These are phyloP conservation scores for Sesia apiformis DNA, from an alignment of 2,888 invertebrate genomes.

Conservation along the genomic window DNA sequence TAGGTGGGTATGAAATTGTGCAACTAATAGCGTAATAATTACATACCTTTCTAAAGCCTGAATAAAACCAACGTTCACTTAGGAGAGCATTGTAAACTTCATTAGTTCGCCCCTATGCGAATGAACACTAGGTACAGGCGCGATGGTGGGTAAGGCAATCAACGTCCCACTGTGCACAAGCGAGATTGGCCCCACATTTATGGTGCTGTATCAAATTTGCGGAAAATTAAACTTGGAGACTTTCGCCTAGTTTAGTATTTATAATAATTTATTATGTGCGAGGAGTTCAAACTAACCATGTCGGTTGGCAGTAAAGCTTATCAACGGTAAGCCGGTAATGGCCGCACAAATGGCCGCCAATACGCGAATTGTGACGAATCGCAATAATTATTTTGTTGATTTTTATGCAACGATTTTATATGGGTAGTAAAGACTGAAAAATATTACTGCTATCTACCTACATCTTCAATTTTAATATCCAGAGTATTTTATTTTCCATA, in stretches of 20 bases:
- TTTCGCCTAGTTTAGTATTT: conserved; percentile 51
- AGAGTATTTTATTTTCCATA: no score
- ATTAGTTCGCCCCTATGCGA: conserved; percentile 12
- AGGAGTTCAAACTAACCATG: conserved; percentile 68
- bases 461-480: no score
- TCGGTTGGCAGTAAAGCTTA: conserved; percentile 62
- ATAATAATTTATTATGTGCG: conserved; percentile 68
- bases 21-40: background rate
- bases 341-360: conserved; percentile 51
- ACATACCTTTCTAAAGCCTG: background rate
- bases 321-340: conserved; percentile 56
- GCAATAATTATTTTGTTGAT: conserved; percentile 45
- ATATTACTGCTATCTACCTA: no score
- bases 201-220: conserved; percentile 63
- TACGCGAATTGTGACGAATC: conserved; percentile 55
- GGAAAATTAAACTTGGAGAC: conserved; percentile 63
- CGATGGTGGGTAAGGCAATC: conserved; percentile 11
- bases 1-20: background rate
- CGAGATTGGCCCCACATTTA: conserved; percentile 30
- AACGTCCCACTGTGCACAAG: conserved; percentile 9
- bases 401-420: background rate
- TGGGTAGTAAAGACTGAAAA: no score
- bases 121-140: background rate
- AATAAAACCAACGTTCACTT: conserved; percentile 25
- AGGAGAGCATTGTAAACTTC: conserved; percentile 28